phyloP scores from a whole-genome alignment of 1,140 invertebrate genomes.

The Sarcophaga bullata region DNA sequence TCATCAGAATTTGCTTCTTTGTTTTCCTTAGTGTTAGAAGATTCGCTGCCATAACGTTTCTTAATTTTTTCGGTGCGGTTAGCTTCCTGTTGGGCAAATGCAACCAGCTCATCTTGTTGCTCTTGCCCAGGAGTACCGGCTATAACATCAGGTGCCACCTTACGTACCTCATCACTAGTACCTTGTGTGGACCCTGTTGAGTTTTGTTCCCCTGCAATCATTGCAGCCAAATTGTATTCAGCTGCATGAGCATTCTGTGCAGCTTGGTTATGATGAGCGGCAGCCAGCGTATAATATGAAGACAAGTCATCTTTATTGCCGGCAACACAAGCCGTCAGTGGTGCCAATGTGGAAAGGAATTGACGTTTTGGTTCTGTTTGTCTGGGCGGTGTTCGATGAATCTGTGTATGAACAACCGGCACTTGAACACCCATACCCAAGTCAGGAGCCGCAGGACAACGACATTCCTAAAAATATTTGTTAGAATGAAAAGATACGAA shows the following conservation, averaged over 20 bases:
- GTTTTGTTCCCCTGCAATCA: conserved; percentile 68
- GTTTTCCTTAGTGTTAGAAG: conserved; percentile 67
- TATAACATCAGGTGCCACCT: conserved; percentile 77
- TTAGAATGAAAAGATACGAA: not conserved
- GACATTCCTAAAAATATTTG: conserved; percentile 55
- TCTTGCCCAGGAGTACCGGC: conserved; percentile 75
- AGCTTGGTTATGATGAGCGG: conserved; percentile 65
- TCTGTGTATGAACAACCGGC: conserved; percentile 61
- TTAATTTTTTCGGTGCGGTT: conserved; percentile 82
- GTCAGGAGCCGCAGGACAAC: conserved; percentile 68
- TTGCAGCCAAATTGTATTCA: conserved; percentile 75
- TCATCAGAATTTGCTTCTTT: conserved; percentile 70
- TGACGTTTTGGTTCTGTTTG: conserved; percentile 72
- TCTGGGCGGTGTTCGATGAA: conserved; percentile 63
- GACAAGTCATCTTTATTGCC: conserved; percentile 73
- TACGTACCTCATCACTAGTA: conserved; percentile 62
- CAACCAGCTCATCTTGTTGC: conserved; percentile 78
- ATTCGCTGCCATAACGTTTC: conserved; percentile 74
- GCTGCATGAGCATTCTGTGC: conserved; percentile 67
- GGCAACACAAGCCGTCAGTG: conserved; percentile 78
- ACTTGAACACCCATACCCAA: conserved; percentile 69
- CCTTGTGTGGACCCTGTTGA: conserved; percentile 46
- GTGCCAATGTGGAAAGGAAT: conserved; percentile 79
- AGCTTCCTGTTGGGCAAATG: conserved; percentile 86
- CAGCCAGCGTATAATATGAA: conserved; percentile 74